Percentiles rank a stretch among this genome's conserved stretches.
Evolutionary conservation across 2,797 vertebrate species (phyloP).

Genomic region (Sylvia borin): DNA sequence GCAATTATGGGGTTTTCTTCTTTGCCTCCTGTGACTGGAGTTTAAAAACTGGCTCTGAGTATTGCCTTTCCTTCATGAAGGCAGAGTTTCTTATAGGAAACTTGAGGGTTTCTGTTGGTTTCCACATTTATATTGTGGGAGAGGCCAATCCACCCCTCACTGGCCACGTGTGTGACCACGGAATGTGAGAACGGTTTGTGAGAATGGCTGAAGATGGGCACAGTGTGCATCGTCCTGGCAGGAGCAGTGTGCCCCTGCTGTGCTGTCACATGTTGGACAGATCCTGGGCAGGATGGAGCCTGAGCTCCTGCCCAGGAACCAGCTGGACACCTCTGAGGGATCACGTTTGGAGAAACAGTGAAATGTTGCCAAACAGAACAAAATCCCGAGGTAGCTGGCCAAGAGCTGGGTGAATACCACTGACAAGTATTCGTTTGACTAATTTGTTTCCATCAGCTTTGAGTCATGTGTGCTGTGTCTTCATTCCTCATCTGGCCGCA

Average conservation of each 20-base stretch:
- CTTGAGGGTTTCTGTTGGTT: background rate
- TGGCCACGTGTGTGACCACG: background rate
- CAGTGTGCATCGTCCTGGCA: background rate
- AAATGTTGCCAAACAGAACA: background rate
- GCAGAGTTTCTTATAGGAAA: background rate
- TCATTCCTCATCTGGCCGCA: background rate
- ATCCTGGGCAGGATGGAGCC: background rate
- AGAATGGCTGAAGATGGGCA: background rate
- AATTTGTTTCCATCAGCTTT: constrained; percentile 37
- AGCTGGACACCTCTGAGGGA: background rate
- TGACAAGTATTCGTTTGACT: constrained; percentile 4
- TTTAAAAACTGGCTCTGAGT: background rate
- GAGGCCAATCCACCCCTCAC: background rate
- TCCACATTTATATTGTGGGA: background rate
- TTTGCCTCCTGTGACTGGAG: background rate
- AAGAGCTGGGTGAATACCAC: background rate
- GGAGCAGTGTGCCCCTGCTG: background rate
- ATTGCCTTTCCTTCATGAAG: background rate
- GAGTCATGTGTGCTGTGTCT: background rate
- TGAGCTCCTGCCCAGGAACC: background rate
- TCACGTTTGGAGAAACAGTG: background rate
- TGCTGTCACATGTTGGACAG: background rate
- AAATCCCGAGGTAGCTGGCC: background rate
- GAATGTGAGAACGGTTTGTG: background rate
- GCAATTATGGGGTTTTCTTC: background rate